Evolutionary conservation across 2,797 vertebrate genomes (phyloP).

Genomic region (Halcyon badia): DNA sequence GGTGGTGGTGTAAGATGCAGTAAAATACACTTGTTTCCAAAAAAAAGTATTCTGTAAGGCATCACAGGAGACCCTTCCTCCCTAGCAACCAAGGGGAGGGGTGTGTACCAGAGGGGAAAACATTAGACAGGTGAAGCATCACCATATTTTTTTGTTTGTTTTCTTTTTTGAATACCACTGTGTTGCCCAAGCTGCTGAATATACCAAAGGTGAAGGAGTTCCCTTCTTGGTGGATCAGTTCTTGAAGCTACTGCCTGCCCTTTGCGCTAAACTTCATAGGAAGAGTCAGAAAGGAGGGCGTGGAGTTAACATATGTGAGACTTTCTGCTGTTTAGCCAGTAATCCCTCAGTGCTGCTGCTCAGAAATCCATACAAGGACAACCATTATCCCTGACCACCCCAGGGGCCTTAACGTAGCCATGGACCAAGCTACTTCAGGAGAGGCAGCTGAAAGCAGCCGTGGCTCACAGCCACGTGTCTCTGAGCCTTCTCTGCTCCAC

Average conservation of each 20-base stretch:
- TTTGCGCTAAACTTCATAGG: background rate
- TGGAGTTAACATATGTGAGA: background rate
- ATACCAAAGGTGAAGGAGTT: background rate
- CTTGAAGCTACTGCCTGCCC: no score
- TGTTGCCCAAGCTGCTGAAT: background rate
- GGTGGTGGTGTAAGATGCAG: background rate
- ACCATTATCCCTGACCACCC: background rate
- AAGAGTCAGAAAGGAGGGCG: rapidly evolving
- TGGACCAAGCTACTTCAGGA: background rate
- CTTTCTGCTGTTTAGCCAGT: background rate
- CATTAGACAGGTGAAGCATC: background rate
- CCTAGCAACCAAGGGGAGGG: background rate
- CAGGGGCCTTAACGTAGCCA: background rate
- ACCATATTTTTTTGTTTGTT: background rate
- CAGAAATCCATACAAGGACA: background rate
- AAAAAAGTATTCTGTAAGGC: background rate
- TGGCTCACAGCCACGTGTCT: background rate
- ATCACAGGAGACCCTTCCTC: background rate
- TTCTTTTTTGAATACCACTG: background rate
- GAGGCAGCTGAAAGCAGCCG: background rate
- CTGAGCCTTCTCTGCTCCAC: background rate
- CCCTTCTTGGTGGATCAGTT: background rate
- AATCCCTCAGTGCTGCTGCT: background rate
- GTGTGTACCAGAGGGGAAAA: background rate
- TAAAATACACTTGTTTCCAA: background rate